These are phyloP conservation scores for Hydractinia symbiolongicarpus DNA, from an alignment of 30 jellyfish, hydroid and myxozoan genomes.

Conservation along the genomic window DNA sequence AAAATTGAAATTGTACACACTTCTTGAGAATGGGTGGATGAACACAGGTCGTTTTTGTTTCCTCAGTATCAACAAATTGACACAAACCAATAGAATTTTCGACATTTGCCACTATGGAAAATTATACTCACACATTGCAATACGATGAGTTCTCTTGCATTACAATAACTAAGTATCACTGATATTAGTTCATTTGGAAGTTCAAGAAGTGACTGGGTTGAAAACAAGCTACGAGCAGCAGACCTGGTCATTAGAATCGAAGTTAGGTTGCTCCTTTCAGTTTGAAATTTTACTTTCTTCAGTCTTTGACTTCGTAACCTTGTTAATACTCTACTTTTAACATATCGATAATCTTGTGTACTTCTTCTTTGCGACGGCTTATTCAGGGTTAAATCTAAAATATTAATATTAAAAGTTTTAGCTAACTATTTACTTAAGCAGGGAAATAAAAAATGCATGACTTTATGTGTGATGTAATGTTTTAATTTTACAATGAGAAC, in stretches of 20 bases:
- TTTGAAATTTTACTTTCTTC: constrained; percentile 6
- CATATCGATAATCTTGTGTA: background rate
- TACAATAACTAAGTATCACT: constrained; percentile 39
- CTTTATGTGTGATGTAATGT: no score
- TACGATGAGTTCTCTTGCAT: constrained; percentile 45
- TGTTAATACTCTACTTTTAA: background rate
- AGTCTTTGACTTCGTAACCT: background rate
- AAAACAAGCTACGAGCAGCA: constrained; percentile 32
- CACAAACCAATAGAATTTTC: no score
- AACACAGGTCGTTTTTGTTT: no score
- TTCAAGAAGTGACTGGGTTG: constrained; percentile 19
- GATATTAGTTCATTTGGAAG: constrained; percentile 65
- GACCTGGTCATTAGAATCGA: constrained; percentile 18
- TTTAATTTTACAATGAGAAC: no score
- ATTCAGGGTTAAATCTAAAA: no score
- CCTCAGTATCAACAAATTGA: no score
- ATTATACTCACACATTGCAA: constrained; percentile 38
- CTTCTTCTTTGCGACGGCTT: constrained; percentile 2
- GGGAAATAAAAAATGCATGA: no score
- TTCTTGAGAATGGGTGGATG: no score
- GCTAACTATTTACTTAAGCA: no score
- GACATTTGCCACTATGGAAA: no score
- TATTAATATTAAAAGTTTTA: no score
- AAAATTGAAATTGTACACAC: no score
- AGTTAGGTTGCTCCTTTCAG: background rate